Evolutionary conservation across 2,113 vertebrate species (phyloP).

Genomic region (Lamprotornis superbus): DNA sequence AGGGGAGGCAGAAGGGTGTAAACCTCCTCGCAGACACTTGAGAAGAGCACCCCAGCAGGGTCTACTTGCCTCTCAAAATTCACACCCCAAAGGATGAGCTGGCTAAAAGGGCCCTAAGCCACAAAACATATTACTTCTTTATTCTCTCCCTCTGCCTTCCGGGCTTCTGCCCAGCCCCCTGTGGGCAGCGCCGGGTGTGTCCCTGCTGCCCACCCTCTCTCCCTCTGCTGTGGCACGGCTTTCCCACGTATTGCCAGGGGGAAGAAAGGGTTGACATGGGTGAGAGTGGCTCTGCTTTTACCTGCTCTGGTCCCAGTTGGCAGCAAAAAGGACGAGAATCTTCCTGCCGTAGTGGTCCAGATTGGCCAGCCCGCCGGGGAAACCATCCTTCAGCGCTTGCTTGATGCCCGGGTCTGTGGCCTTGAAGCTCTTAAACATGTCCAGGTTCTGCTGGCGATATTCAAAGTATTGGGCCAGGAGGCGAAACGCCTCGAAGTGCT

Average conservation of each 20-base stretch:
- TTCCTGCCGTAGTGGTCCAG: slow-evolving; percentile 96
- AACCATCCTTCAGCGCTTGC: slow-evolving; percentile 96
- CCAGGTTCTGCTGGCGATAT: slow-evolving; percentile 97
- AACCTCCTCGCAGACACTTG: background rate
- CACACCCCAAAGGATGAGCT: background rate
- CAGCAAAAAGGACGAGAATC: slow-evolving; percentile 94
- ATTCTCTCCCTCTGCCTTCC: background rate
- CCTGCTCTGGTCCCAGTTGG: slow-evolving; percentile 99
- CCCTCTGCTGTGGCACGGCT: background rate
- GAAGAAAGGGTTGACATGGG: background rate
- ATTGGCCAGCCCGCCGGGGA: slow-evolving; percentile 93
- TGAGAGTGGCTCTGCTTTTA: slow-evolving; percentile 53
- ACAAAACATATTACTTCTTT: background rate
- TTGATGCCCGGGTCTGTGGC: slow-evolving; percentile 98
- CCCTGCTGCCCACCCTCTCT: background rate
- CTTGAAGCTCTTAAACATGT: slow-evolving; percentile 99
- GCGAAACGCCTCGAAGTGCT: slow-evolving; percentile 97
- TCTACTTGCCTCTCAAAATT: background rate
- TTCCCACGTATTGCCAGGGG: background rate
- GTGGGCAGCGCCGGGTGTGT: background rate
- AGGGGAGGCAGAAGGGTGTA: background rate
- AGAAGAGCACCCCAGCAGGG: background rate
- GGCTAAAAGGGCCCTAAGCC: background rate
- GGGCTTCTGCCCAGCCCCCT: background rate
- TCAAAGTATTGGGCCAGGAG: slow-evolving; percentile 98